phyloP scores from a whole-genome alignment of 2,797 vertebrate species.

The Phataginus tetradactyla region DNA sequence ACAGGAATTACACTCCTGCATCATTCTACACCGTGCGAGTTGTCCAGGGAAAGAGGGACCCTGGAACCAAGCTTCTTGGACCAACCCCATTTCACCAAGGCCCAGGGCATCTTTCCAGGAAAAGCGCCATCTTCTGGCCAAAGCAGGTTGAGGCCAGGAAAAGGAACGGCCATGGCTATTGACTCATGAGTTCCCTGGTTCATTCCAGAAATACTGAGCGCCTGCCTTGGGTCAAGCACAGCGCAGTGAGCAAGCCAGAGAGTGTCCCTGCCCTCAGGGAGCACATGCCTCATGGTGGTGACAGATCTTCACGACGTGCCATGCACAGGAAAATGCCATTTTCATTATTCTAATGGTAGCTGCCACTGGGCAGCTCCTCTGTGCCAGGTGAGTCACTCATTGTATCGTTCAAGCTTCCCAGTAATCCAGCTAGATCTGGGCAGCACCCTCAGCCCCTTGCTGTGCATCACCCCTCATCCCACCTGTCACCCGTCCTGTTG shows the following conservation, averaged over 20 bases:
- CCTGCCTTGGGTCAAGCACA: background rate
- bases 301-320: background rate
- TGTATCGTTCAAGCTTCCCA: no score
- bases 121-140: background rate
- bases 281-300: background rate
- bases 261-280: background rate
- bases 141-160: no score
- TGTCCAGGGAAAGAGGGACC: background rate
- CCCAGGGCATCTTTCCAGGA: background rate
- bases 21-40: background rate
- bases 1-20: background rate
- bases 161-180: no score
- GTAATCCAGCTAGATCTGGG: background rate
- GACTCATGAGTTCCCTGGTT: background rate
- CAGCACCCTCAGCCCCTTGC: background rate
- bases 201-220: background rate
- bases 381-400: background rate
- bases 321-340: background rate
- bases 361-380: background rate
- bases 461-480: background rate
- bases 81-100: no score
- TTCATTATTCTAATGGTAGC: no score
- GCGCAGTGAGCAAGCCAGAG: background rate
- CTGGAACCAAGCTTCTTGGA: no score
- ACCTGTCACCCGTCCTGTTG: accelerated